These are phyloP conservation scores for Hassar affinis DNA, from an alignment of 2,113 vertebrate species.

Conservation along the genomic window DNA sequence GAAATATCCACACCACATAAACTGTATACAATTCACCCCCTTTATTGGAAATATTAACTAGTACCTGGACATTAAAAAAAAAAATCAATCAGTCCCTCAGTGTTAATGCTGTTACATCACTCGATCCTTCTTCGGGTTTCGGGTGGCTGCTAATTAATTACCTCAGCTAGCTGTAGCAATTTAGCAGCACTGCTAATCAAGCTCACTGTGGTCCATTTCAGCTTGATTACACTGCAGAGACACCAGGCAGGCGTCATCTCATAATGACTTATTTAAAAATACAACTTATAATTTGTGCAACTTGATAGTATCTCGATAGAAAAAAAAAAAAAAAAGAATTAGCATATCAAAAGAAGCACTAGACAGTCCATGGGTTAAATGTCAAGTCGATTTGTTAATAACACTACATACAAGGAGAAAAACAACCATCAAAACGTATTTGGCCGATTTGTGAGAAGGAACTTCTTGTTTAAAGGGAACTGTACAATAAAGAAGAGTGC, in stretches of 20 bases:
- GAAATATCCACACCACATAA: conserved; percentile 48
- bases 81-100: conserved; percentile 66
- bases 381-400: conserved; percentile 67
- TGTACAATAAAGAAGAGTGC: conserved; percentile 86
- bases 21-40: conserved; percentile 61
- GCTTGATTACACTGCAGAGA: conserved; percentile 61
- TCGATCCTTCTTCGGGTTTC: conserved; percentile 65
- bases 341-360: conserved; percentile 68
- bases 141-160: conserved; percentile 55
- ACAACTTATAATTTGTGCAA: conserved; percentile 73
- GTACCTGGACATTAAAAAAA: conserved; percentile 73
- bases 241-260: conserved; percentile 58
- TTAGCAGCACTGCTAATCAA: conserved; percentile 61
- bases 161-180: conserved; percentile 56
- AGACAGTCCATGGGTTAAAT: conserved; percentile 70
- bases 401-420: conserved; percentile 75
- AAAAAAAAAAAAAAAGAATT: conserved; percentile 60
- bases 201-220: conserved; percentile 64
- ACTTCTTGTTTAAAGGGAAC: conserved; percentile 75
- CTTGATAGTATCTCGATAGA: conserved; percentile 63
- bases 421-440: conserved; percentile 77
- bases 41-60: conserved; percentile 76
- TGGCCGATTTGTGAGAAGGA: conserved; percentile 68
- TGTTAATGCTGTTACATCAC: conserved; percentile 71
- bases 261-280: conserved; percentile 61